phyloP scores from a whole-genome alignment of 1,140 invertebrate species.

The Pseudomyrmex cubaensis region DNA sequence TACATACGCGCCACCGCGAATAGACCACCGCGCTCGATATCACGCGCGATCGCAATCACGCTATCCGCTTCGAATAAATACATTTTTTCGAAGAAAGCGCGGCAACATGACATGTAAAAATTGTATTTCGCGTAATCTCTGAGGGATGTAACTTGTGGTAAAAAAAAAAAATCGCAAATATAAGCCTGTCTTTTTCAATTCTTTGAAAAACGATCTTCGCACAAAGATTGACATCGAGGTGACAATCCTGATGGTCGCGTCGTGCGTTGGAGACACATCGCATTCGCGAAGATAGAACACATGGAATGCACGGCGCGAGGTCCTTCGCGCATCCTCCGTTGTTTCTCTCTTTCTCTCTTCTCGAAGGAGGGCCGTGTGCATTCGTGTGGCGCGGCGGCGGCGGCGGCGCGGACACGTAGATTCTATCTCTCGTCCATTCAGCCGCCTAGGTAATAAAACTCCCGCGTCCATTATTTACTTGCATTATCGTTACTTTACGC shows the following conservation, averaged over 20 bases:
- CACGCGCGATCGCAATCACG: not conserved
- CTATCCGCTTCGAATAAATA: not conserved
- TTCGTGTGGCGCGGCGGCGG: constrained; percentile 49
- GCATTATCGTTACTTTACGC: constrained; percentile 85
- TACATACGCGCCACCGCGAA: not conserved
- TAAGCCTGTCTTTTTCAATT: no score
- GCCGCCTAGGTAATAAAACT: constrained; percentile 83
- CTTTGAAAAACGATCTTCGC: no score
- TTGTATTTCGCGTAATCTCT: not conserved
- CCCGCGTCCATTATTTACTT: constrained; percentile 83
- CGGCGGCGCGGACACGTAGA: constrained; percentile 77
- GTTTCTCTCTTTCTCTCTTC: not conserved
- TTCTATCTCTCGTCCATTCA: constrained; percentile 82
- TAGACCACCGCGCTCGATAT: not conserved
- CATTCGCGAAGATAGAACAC: no score
- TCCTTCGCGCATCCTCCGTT: constrained; percentile 43
- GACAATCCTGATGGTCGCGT: not conserved
- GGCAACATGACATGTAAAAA: not conserved
- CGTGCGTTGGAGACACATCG: not conserved
- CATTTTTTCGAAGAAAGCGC: not conserved
- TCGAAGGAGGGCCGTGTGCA: constrained; percentile 58
- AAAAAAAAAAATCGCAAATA: no score
- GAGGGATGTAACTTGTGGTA: no score
- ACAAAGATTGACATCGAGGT: no score
- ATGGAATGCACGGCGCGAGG: not conserved